A percentile compares a stretch with the other conserved stretches of the same genome.
phyloP scores from a whole-genome alignment of 1,140 invertebrate genomes.

The Platyscapa corneri region DNA sequence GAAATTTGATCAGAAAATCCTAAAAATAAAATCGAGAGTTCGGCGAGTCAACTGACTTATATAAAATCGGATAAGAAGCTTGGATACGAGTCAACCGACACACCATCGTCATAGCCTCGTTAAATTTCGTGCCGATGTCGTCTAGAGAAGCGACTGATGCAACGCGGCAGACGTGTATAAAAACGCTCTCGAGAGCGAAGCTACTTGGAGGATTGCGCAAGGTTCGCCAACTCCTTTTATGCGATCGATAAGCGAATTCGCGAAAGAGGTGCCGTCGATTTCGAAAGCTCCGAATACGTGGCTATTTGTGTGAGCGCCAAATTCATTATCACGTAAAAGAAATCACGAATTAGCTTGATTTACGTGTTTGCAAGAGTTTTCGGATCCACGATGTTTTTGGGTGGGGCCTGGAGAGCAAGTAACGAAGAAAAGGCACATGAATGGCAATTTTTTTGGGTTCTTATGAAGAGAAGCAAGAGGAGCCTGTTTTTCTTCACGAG shows the following conservation, averaged over 20 bases:
- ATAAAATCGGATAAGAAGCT: not conserved
- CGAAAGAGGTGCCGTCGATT: not conserved
- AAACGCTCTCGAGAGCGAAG: not conserved
- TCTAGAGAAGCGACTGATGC: constrained; percentile 10
- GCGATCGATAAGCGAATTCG: constrained; percentile 18
- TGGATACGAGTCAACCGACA: not conserved
- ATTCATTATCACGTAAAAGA: not conserved
- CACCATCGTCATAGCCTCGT: not conserved
- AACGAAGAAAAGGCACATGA: not conserved
- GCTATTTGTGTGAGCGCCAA: too few species aligned
- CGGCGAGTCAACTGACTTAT: not conserved
- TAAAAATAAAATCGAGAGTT: not conserved
- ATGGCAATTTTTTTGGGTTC: not conserved
- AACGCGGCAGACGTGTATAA: not conserved
- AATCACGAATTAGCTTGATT: not conserved
- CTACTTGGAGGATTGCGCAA: not conserved
- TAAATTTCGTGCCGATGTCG: not conserved
- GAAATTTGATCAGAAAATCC: too few species aligned
- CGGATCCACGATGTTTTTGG: not conserved
- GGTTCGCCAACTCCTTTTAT: not conserved
- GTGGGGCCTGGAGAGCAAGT: not conserved
- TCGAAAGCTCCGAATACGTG: not conserved
- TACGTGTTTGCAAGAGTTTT: not conserved
- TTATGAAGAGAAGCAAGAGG: too few species aligned
- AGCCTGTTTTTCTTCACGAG: too few species aligned